Conservation (phyloP, 2,797 vertebrate species). For the Chlorospingus semifuscus region DNA sequence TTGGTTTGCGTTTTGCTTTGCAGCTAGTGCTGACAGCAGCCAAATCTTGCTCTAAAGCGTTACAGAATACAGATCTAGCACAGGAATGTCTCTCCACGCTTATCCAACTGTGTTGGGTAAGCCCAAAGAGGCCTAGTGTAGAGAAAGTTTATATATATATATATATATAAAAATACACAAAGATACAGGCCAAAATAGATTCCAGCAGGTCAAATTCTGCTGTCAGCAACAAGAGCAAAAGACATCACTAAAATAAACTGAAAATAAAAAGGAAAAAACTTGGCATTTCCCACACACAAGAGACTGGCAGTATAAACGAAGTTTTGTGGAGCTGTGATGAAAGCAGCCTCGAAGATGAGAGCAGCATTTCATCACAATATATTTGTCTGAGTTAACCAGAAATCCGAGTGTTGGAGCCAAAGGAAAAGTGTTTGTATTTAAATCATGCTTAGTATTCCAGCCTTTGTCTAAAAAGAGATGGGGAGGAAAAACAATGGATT, state of each 20-base stretch:
- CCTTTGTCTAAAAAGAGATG: not conserved
- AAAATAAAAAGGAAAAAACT: conserved; percentile 69
- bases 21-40: conserved; percentile 98
- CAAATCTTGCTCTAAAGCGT: conserved; percentile 83
- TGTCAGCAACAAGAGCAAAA: conserved; percentile 82
- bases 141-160: conserved; percentile 71
- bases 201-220: conserved; percentile 83
- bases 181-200: conserved; percentile 94
- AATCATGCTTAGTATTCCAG: not conserved
- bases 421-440: not conserved
- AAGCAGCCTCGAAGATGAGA: conserved; percentile 14
- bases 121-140: conserved; percentile 88
- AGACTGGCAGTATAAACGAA: conserved; percentile 80
- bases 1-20: conserved; percentile 89
- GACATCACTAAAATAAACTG: conserved; percentile 72
- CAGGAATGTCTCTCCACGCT: conserved; percentile 88
- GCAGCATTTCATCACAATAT: conserved; percentile 60
- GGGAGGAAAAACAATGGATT: not conserved
- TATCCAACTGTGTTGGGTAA: conserved; percentile 94
- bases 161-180: conserved; percentile 85
- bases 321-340: conserved; percentile 71
- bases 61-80: conserved; percentile 84
- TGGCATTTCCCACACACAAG: conserved; percentile 76
- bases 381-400: conserved; percentile 50
- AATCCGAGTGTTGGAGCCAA: not conserved